These are phyloP conservation scores for Phymastichus coffea DNA, from an alignment of 1,140 invertebrate genomes.

Conservation along the genomic window DNA sequence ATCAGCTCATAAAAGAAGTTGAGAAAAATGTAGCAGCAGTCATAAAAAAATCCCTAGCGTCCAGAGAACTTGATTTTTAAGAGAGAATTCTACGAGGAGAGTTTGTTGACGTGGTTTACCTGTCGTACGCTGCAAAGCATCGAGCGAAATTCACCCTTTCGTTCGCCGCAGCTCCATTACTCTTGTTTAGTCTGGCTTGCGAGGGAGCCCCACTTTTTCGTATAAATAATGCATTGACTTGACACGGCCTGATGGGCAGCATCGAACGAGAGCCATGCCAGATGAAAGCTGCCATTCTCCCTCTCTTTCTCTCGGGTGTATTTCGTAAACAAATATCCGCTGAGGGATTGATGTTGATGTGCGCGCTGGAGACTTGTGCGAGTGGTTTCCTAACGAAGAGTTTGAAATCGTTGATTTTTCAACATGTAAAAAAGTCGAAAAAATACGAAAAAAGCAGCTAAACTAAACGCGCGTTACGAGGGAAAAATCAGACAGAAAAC, in stretches of 20 bases:
- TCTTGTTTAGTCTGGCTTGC: constrained; percentile 1
- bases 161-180: neutral
- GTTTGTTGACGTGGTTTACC: neutral
- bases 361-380: neutral
- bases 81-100: neutral
- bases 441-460: neutral
- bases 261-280: neutral
- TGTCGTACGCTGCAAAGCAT: neutral
- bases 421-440: neutral
- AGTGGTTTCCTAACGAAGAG: no score
- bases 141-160: neutral
- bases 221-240: constrained; percentile 21
- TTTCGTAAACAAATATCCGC: neutral
- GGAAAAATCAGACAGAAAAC: no score
- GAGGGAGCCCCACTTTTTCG: neutral
- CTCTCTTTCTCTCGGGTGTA: neutral
- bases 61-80: neutral
- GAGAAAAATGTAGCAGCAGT: no score
- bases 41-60: neutral
- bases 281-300: neutral
- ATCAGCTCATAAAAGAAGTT: no score
- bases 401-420: no score
- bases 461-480: neutral
- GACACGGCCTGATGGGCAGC: neutral
- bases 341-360: neutral